Evolutionary conservation across 2,888 invertebrate species (phyloP), one percentile per base, ranked within the genome.

Genomic region (Apodemia duryi): DNA sequence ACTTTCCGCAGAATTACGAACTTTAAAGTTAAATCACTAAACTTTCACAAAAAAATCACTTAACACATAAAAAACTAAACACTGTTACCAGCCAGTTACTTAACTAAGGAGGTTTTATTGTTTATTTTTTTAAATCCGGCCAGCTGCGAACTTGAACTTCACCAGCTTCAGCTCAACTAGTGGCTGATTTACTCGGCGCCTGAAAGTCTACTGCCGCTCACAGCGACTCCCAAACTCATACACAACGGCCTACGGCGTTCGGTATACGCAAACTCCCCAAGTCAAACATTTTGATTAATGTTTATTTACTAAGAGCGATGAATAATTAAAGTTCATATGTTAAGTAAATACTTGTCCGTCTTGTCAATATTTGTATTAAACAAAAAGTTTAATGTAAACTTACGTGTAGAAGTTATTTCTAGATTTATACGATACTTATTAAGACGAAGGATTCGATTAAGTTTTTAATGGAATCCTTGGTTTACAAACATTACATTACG

Each of bases 151-250:
- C 72, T 73, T 74, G 72, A 71, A 72, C 71, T 73, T 71, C 67
- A 67, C 54, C 49, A 62, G 67, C 65, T 51, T 68, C 66, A 68
- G 69, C 57, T 72, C 72, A 74, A 74, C 73, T 73, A 68, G 73
- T 74, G 74, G 74, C 70, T 71, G 71, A 66, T 74, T 70, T 66
- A 65, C 52, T 63, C 73, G 74, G 72, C 74, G 74, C 73, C 74
- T 70, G 67, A 68, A 61, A 69, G 74, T 74, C 74, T 74, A 74
- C 74, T 74, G 74, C 70, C 74, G 72, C 62, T 60, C 11, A 66
- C 61, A 64, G 67, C 68, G 65, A 60, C 64, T 61, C 57, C 68
- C 63, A 54, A 63, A 38, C 32, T 57, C 49, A 51, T 51, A 38
- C 13, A 46, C 13, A 10, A 38, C 63, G 41, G 51, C 46, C 64